Evolutionary conservation across 2,797 vertebrate species (phyloP).

Genomic region (Simalia tracyae): DNA sequence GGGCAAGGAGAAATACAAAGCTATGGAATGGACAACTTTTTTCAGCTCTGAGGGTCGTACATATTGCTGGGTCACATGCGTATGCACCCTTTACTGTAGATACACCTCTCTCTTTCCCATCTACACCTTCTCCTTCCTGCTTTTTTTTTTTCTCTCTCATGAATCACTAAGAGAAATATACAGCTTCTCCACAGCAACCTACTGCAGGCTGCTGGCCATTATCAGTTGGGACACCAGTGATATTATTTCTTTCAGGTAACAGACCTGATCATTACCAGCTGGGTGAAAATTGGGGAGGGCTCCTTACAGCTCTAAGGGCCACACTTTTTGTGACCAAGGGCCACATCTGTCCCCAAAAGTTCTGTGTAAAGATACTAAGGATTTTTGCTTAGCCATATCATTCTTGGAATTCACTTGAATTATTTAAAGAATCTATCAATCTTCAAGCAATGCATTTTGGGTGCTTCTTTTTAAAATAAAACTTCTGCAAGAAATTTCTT

Average conservation of each 20-base stretch:
- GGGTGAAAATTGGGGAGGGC: background rate
- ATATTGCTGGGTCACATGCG: background rate
- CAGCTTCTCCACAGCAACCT: background rate
- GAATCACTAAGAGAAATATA: background rate
- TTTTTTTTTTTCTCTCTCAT: background rate
- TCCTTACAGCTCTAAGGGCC: background rate
- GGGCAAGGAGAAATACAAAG: background rate
- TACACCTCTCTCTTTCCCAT: background rate
- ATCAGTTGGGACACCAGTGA: background rate
- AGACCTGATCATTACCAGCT: background rate
- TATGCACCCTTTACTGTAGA: background rate
- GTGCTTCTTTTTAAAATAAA: background rate
- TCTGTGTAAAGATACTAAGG: background rate
- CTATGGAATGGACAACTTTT: background rate
- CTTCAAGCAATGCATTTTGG: background rate
- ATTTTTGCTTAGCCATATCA: background rate
- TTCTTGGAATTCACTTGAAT: background rate
- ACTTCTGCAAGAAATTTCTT: background rate
- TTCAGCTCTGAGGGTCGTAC: background rate
- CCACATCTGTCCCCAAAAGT: background rate
- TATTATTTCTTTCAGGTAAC: background rate
- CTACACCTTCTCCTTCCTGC: background rate
- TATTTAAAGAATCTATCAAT: background rate
- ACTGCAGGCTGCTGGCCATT: background rate
- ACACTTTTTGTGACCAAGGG: background rate